Base-by-base conservation (phyloP, 2,113 vertebrate genomes). In the Trinectes maculatus region DNA sequence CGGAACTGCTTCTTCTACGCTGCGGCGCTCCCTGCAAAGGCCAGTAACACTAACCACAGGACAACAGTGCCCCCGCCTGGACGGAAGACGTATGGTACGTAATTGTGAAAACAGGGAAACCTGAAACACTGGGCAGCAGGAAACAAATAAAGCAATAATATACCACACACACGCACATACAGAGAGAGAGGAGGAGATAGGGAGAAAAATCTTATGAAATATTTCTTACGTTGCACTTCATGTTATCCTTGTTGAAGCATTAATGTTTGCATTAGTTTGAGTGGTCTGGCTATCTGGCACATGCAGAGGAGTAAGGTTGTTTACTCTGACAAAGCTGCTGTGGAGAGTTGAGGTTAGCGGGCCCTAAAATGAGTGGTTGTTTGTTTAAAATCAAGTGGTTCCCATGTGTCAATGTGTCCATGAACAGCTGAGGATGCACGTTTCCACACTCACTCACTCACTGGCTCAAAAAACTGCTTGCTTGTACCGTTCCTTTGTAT, bases 1-100 rank as follows among this genome's bases (percentile, higher is more conserved):
- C 47, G 43, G 0, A 1, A 4, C 3, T 18, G 6, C 51, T 84
- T 66, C 83, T 82, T 79, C 83, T 42, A 49, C 53, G 64, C 61
- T 43, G 36, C 10, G 1, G 25, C 15, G 5, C 5, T 0, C 0
- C 29, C 39, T 29, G 39, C 13, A 11, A 15, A 2, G 28, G n/a
- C n/a, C n/a, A n/a, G n/a, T n/a, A n/a, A n/a, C n/a, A n/a, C 5
- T 16, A 0, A n/a, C 6, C n/a, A 15, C 9, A 6, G 1, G 6
- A 9, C 8, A 2, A 26, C 4, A 59, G 21, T 4, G 42, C 28
- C 36, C 6, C n/a, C 54, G 12, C 2, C 25, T 26, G 36, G 57
- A 43, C 18, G 28, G 18, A 18, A 2, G 25, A 16, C 1, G 29
- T 31, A n/a, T n/a, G n/a, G n/a, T n/a, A n/a, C n/a, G n/a, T n/a